Conservation (phyloP, 2,888 invertebrate species). For the Xestia xanthographa region DNA sequence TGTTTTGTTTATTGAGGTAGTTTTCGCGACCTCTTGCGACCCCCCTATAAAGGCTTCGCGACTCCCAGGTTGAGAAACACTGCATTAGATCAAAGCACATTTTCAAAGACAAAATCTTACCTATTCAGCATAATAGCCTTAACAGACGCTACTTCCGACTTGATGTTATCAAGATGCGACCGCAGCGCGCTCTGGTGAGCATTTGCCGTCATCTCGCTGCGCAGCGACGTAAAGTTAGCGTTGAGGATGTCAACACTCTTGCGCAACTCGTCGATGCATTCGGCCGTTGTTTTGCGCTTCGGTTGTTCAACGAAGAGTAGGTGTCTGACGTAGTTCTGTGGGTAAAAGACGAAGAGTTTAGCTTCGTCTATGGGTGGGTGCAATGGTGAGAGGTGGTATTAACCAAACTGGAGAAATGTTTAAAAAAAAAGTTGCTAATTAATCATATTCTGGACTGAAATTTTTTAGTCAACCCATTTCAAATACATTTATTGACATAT, state of each 20-base stretch:
- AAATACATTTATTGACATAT: no score
- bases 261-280: constrained; percentile 92
- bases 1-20: no score
- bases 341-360: background rate
- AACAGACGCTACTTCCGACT: constrained; percentile 93
- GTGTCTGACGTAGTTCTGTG: constrained; percentile 83
- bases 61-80: no score
- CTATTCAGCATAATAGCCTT: constrained; percentile 94
- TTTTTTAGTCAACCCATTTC: no score
- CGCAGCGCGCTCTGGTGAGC: constrained; percentile 87
- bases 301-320: constrained; percentile 92
- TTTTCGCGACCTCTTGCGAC: no score
- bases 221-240: constrained; percentile 92
- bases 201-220: constrained; percentile 91
- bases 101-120: constrained; percentile 76
- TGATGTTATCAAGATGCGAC: constrained; percentile 92
- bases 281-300: constrained; percentile 92
- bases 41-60: no score
- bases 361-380: background rate
- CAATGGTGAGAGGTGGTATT: background rate
- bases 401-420: no score
- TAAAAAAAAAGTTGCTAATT: no score
- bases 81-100: background rate
- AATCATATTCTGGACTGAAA: no score
- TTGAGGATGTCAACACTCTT: constrained; percentile 93